Evolutionary conservation across 2,113 vertebrate genomes (phyloP).

Genomic region (Donacobius atricapilla): DNA sequence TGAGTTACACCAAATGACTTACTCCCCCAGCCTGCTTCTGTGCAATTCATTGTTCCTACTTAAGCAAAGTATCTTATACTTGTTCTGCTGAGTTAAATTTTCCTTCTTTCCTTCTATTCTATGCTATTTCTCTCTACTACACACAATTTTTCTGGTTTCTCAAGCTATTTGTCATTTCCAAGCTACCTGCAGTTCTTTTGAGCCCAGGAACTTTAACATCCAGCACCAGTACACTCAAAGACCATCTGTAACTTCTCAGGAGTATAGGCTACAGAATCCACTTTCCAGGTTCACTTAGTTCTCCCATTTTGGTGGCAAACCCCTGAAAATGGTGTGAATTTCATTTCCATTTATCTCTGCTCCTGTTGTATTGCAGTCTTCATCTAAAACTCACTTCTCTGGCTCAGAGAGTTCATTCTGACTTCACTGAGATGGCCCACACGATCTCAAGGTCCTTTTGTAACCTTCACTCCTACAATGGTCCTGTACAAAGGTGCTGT

Average conservation of each 20-base stretch:
- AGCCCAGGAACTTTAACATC: neutral
- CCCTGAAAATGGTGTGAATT: neutral
- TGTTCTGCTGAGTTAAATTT: neutral
- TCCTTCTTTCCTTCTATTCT: neutral
- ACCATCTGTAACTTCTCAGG: neutral
- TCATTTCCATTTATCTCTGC: neutral
- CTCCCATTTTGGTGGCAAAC: neutral
- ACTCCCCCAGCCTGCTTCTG: neutral
- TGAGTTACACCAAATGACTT: neutral
- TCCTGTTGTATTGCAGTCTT: neutral
- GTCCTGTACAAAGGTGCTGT: neutral
- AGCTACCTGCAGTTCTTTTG: neutral
- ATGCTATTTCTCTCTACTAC: neutral
- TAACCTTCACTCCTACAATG: neutral
- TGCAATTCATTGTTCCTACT: neutral
- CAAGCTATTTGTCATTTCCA: neutral
- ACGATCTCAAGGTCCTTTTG: fast-evolving
- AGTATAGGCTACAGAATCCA: neutral
- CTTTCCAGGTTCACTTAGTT: neutral
- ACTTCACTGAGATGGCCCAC: neutral
- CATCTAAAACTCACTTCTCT: neutral
- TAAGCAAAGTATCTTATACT: neutral
- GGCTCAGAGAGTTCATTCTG: neutral
- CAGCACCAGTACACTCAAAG: neutral
- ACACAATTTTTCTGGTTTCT: neutral